Evolutionary conservation across 2,888 invertebrate species (phyloP).

Genomic region (Caenorhabditis afra): DNA sequence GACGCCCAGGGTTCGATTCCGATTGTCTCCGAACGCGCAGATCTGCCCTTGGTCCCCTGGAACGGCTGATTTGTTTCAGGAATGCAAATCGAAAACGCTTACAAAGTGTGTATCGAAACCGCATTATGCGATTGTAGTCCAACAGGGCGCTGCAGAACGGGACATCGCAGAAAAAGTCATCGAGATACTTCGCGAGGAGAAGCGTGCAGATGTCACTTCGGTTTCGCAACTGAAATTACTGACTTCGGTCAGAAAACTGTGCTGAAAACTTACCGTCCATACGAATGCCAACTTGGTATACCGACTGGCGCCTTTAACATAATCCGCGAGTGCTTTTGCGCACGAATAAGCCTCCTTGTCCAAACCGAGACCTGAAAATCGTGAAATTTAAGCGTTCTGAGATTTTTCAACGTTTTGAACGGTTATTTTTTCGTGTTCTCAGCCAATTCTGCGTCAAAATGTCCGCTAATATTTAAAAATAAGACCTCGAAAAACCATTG

Average conservation of each 20-base stretch:
- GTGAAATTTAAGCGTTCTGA: too few species aligned
- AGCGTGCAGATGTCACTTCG: constrained; percentile 8
- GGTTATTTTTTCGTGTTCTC: too few species aligned
- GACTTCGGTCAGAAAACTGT: background rate
- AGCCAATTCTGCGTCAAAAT: too few species aligned
- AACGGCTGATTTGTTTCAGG: background rate
- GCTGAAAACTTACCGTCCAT: background rate
- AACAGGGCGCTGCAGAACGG: background rate
- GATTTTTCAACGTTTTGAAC: too few species aligned
- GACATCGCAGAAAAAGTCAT: constrained; percentile 25
- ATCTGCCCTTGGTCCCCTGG: constrained; percentile 14
- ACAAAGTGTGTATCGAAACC: constrained; percentile 19
- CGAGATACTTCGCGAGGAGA: background rate
- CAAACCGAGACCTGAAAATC: constrained; percentile 13
- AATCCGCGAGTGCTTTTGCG: background rate
- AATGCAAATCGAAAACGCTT: constrained; percentile 5
- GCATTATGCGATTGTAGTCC: background rate
- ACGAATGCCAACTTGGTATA: constrained; percentile 11
- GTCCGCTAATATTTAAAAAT: too few species aligned
- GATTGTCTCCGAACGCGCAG: constrained; percentile 21
- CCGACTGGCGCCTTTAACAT: background rate
- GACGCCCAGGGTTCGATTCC: constrained; percentile 6
- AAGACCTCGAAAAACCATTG: too few species aligned
- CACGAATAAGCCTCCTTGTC: constrained; percentile 1
- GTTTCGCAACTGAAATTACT: background rate